Evolutionary conservation across 2,113 vertebrate genomes (phyloP), one percentile per base, ranked within the genome.

Genomic region (Otis tarda): DNA sequence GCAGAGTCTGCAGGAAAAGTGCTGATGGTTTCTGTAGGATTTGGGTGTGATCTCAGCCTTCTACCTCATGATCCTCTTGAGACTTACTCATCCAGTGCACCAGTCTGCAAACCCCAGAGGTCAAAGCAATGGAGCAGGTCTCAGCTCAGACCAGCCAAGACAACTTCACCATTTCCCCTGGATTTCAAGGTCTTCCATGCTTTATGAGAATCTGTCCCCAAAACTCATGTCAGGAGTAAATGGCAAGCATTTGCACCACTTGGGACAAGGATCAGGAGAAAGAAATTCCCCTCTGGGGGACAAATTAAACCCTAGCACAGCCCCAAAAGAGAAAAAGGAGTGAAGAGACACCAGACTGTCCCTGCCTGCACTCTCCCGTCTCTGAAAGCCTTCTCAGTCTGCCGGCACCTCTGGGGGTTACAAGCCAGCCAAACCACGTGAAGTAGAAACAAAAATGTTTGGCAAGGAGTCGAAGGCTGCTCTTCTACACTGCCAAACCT

Each of bases 401-500:
- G 49, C 43, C 61, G 30, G 19, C 65, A 56, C 19, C 76, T 69
- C 84, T 52, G 33, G 68, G 35, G 56, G 21, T 87, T 71, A 33
- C 33, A 30, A 37, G 37, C 22, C 5, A 76, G 39, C 70, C 81
- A 87, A 94, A 73, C 74, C 74, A 71, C 2, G 13, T n/a, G 74
- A 94, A 94, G 50, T 4, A 73, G 83, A 90, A 87, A 76, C 49
- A 49, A 64, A 93, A 94, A 81, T 6, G 23, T 64, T 84, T 92
- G 91, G 73, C 84, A 68, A 91, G 81, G 81, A 92, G 65, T 79
- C 6, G 0, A 64, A 84, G 41, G 87, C 67, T 73, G 81, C 87
- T 95, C 61, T 91, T 91, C 84, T 80, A 84, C 7, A 67, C 87
- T 93, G 93, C 91, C 89, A 95, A 76, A 85, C 53, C 84, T 91